Percentiles rank a stretch among this genome's conserved stretches.
These are phyloP conservation scores for Caenorhabditis doughertyi DNA, from an alignment of 2,888 invertebrate genomes.

Conservation along the genomic window DNA sequence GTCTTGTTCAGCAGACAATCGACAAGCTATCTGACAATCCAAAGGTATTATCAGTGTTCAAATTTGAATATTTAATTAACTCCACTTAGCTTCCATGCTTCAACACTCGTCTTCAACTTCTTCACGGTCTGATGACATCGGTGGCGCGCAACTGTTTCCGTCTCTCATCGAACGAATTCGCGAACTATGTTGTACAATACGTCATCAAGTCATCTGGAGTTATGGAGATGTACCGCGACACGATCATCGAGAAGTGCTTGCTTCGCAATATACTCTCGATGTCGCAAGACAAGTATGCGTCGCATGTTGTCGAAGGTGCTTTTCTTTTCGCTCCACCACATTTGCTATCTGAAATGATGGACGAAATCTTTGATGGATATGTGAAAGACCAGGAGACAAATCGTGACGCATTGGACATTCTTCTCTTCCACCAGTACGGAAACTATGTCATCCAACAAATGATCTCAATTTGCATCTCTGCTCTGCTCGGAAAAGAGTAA, in stretches of 20 bases:
- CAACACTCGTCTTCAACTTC: slow-evolving; percentile 30
- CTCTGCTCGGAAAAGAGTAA: slow-evolving; percentile 53
- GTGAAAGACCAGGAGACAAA: slow-evolving; percentile 71
- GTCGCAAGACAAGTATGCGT: slow-evolving; percentile 80
- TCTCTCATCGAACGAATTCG: slow-evolving; percentile 77
- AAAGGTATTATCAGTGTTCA: neutral
- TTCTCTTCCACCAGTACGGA: slow-evolving; percentile 81
- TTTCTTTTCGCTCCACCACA: slow-evolving; percentile 71
- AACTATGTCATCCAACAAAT: slow-evolving; percentile 81
- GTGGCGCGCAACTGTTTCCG: slow-evolving; percentile 62
- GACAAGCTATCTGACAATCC: slow-evolving; percentile 63
- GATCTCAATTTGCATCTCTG: slow-evolving; percentile 71
- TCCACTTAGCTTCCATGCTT: slow-evolving; percentile 19
- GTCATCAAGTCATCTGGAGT: slow-evolving; percentile 68
- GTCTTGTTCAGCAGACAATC: slow-evolving; percentile 72
- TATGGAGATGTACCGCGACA: slow-evolving; percentile 69
- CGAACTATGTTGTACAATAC: slow-evolving; percentile 81
- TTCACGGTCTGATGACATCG: slow-evolving; percentile 58
- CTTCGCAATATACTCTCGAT: slow-evolving; percentile 77
- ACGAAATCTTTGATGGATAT: slow-evolving; percentile 79
- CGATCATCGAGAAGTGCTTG: slow-evolving; percentile 75
- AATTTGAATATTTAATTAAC: neutral
- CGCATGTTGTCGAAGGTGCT: slow-evolving; percentile 80
- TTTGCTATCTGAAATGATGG: slow-evolving; percentile 74
- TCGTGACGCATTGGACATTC: slow-evolving; percentile 76